Evolutionary conservation across 2,113 vertebrate species (phyloP).

Genomic region (Oryctolagus cuniculus): DNA sequence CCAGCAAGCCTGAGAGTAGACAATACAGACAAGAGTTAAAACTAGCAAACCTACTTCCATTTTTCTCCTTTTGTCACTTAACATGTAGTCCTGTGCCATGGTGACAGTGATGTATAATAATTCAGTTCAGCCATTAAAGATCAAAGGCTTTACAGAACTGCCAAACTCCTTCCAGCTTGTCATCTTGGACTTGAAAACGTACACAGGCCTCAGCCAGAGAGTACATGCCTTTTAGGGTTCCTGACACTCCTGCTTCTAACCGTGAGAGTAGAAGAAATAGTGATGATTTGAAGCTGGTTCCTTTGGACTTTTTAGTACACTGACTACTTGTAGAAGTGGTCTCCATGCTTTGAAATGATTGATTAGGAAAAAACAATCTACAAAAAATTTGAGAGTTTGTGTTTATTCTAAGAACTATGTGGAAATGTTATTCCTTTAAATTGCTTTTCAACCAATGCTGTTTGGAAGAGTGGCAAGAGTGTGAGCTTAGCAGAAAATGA

Average conservation of each 20-base stretch:
- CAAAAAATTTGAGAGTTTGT: neutral
- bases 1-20: slow-evolving; percentile 24
- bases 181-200: slow-evolving; percentile 27
- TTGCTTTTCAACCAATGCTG: neutral
- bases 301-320: neutral
- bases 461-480: neutral
- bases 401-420: neutral
- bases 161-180: neutral
- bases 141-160: neutral
- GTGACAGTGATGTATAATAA: neutral
- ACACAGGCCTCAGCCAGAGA: neutral
- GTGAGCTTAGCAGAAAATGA: neutral
- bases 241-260: neutral
- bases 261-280: neutral
- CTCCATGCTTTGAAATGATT: neutral
- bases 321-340: neutral
- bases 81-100: slow-evolving; percentile 1
- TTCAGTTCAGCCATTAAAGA: slow-evolving; percentile 36
- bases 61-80: slow-evolving; percentile 37
- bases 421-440: neutral
- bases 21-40: neutral
- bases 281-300: neutral
- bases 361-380: neutral
- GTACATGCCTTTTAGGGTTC: neutral
- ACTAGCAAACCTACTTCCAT: neutral